Evolutionary conservation across 2,113 vertebrate species (phyloP), one percentile per base, ranked within the genome.

Genomic region (Otocyon megalotis): DNA sequence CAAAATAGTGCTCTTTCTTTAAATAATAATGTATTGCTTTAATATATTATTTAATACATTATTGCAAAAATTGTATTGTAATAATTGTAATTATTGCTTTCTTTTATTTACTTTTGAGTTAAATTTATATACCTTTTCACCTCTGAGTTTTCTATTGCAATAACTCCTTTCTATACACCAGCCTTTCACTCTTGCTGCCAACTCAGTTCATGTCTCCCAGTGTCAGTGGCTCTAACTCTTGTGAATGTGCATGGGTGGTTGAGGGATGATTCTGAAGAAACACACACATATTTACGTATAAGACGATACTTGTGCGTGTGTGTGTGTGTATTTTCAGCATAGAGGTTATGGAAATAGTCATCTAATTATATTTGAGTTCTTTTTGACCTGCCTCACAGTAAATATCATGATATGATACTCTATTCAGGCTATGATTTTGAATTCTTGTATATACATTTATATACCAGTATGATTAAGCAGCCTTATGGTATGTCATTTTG

Each of bases 401-500:
- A 83, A 71, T 77, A 88, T 43, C 43, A 71, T 53, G 54, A n/a
- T 48, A 74, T 67, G 37, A 84, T 79, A 50, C 7, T 50, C 6
- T 77, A 13, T 85, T 74, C 35, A 90, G 84, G 48, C 30, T 69
- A 16, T 28, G 58, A 88, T 24, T 58, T 17, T 20, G 63, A 35
- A 74, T 89, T 95, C 50, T 35, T 77, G 60, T 77, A 37, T 19
- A 56, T 74, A 14, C 50, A 92, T 80, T 32, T 69, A 26, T 77
- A 43, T 1, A 26, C 13, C 8, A 30, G 0, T 53, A 58, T 63
- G 65, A 86, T 95, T 81, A 94, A 95, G 22, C 20, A 95, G 60
- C 1, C 37, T 90, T 93, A 88, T 77, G 53, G 20, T 30, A 62
- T 79, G 60, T 84, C 85, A 96, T 26, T 77, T 95, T 84, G 88